A percentile compares a stretch with the other conserved stretches of the same genome.
Conservation (phyloP, 2,888 invertebrate genomes). For the Pyrocoelia pectoralis region DNA sequence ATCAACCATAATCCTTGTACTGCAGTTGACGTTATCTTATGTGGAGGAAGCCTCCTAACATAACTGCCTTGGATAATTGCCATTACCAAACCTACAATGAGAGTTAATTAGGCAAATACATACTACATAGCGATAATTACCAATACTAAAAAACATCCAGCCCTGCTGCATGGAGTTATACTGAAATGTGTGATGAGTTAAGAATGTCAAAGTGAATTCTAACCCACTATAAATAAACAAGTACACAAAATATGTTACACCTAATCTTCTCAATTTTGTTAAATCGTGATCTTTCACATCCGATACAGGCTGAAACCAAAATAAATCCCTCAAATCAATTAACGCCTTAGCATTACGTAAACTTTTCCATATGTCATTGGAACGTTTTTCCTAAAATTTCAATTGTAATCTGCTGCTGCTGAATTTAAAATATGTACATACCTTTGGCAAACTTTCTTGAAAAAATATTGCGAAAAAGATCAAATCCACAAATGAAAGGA, state of each 20-base stretch:
- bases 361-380: slow-evolving; percentile 68
- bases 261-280: slow-evolving; percentile 71
- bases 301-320: slow-evolving; percentile 74
- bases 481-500: slow-evolving; percentile 79
- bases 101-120: neutral
- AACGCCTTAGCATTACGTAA: slow-evolving; percentile 56
- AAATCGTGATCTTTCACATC: slow-evolving; percentile 70
- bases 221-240: slow-evolving; percentile 94
- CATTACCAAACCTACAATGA: slow-evolving; percentile 77
- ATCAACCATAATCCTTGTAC: slow-evolving; percentile 81
- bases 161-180: slow-evolving; percentile 97
- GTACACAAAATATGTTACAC: slow-evolving; percentile 87
- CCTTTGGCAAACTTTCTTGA: slow-evolving; percentile 84
- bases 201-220: slow-evolving; percentile 96
- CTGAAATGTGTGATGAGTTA: slow-evolving; percentile 90
- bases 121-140: slow-evolving; percentile 58
- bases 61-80: slow-evolving; percentile 89
- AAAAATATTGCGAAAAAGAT: slow-evolving; percentile 75
- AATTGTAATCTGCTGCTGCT: slow-evolving; percentile 19
- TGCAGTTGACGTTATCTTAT: slow-evolving; percentile 76
- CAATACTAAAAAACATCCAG: slow-evolving; percentile 95
- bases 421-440: slow-evolving; percentile 54
- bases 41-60: slow-evolving; percentile 79
- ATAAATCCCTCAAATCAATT: slow-evolving; percentile 57
- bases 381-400: slow-evolving; percentile 71